Evolutionary conservation across 2,113 vertebrate genomes (phyloP).

Genomic region (Trogon melanurus): DNA sequence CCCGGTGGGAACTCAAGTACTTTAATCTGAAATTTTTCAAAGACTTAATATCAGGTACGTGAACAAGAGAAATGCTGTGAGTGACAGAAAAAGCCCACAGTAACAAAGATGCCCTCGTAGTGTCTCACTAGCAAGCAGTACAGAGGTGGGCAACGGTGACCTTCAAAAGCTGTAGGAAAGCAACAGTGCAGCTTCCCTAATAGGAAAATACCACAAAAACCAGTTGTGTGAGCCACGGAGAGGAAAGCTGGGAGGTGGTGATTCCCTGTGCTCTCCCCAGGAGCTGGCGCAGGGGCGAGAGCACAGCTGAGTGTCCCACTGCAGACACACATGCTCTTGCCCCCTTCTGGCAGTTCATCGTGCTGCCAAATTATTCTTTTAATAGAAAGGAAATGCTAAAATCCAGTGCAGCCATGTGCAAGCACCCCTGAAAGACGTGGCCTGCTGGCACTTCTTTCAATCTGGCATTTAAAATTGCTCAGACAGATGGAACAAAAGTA

Average conservation of each 20-base stretch:
- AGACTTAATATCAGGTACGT: neutral
- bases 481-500: conserved; percentile 75
- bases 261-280: neutral
- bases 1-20: neutral
- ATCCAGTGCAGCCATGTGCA: neutral
- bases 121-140: neutral
- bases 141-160: rapidly evolving
- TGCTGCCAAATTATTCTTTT: neutral
- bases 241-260: neutral
- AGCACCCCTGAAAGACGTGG: conserved; percentile 12
- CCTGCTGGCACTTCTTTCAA: conserved; percentile 57
- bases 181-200: neutral
- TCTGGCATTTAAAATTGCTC: conserved; percentile 74
- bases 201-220: neutral
- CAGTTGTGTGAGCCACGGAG: neutral
- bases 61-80: neutral
- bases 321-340: neutral
- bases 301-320: neutral
- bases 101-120: neutral
- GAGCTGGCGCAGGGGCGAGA: conserved; percentile 6
- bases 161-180: neutral
- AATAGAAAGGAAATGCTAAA: conserved; percentile 13
- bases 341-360: neutral
- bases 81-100: neutral
- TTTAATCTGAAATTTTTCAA: neutral